Percentiles rank a stretch among this genome's conserved stretches.
phyloP scores from a whole-genome alignment of 1,140 invertebrate species.

The Sarcophaga peregrina region DNA sequence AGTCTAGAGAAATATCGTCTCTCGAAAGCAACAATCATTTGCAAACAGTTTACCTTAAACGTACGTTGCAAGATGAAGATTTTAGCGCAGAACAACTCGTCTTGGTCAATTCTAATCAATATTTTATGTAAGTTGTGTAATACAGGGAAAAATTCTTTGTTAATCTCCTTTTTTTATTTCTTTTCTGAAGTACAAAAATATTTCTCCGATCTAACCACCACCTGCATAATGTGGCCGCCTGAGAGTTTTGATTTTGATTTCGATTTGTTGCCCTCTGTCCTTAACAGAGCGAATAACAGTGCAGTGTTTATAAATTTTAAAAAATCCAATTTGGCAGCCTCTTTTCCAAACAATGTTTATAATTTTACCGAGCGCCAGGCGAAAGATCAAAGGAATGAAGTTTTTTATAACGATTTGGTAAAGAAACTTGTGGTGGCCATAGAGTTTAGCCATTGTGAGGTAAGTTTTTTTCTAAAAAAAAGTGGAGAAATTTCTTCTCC shows the following conservation, averaged over 20 bases:
- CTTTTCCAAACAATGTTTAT: slow-evolving; percentile 46
- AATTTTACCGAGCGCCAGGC: slow-evolving; percentile 47
- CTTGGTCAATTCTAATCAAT: slow-evolving; percentile 52
- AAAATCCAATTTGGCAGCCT: slow-evolving; percentile 37
- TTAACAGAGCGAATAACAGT: background rate
- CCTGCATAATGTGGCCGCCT: slow-evolving; percentile 56
- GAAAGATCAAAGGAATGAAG: slow-evolving; percentile 36
- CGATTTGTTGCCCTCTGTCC: slow-evolving; percentile 37
- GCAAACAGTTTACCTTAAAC: too few species aligned
- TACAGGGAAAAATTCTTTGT: background rate
- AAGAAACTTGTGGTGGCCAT: slow-evolving; percentile 54
- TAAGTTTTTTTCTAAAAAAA: slow-evolving; percentile 41
- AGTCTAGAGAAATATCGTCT: too few species aligned
- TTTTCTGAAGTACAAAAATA: slow-evolving; percentile 51
- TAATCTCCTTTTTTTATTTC: too few species aligned
- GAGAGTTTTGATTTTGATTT: slow-evolving; percentile 43
- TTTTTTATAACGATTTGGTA: slow-evolving; percentile 51
- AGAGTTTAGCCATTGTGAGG: slow-evolving; percentile 57
- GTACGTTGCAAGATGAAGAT: background rate
- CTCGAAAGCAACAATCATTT: too few species aligned
- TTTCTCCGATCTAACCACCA: slow-evolving; percentile 49
- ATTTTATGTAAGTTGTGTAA: slow-evolving; percentile 49
- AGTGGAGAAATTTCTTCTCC: background rate
- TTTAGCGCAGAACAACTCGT: slow-evolving; percentile 41
- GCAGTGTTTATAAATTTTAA: slow-evolving; percentile 47